Conservation (phyloP, 1,140 invertebrate species). For the Meloidogyne chitwoodi region DNA sequence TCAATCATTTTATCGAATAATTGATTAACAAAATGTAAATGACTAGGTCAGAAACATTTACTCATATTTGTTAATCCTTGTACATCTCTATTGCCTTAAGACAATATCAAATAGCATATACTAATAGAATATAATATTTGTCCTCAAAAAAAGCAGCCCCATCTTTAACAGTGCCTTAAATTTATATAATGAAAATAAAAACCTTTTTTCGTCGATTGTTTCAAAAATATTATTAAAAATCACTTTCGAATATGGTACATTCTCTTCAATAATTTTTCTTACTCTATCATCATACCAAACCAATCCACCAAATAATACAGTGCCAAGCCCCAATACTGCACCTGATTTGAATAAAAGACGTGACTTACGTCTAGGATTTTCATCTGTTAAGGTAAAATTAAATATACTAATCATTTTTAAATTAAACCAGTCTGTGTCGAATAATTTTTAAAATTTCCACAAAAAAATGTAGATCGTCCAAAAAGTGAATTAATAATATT, state of each 20-base stretch:
- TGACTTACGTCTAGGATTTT: neutral
- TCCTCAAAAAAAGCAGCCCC: no score
- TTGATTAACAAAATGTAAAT: no score
- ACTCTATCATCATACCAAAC: neutral
- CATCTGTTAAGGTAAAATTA: neutral
- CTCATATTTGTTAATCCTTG: no score
- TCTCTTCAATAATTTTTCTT: slow-evolving; percentile 14
- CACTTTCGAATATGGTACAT: slow-evolving; percentile 11
- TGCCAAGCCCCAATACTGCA: neutral
- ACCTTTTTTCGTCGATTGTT: neutral
- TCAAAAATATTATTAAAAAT: slow-evolving; percentile 23
- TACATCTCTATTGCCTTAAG: no score
- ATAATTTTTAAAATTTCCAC: neutral
- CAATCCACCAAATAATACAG: neutral
- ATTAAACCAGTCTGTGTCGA: neutral
- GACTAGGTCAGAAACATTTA: no score
- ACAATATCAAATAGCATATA: no score
- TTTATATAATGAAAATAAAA: neutral
- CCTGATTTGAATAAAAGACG: neutral
- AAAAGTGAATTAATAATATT: neutral
- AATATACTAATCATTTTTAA: neutral
- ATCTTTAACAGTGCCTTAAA: no score
- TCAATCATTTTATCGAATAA: no score
- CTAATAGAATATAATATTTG: no score
- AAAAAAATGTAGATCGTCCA: neutral